phyloP scores from a whole-genome alignment of 2,797 vertebrate species.

The Crocodylus rhombifer region DNA sequence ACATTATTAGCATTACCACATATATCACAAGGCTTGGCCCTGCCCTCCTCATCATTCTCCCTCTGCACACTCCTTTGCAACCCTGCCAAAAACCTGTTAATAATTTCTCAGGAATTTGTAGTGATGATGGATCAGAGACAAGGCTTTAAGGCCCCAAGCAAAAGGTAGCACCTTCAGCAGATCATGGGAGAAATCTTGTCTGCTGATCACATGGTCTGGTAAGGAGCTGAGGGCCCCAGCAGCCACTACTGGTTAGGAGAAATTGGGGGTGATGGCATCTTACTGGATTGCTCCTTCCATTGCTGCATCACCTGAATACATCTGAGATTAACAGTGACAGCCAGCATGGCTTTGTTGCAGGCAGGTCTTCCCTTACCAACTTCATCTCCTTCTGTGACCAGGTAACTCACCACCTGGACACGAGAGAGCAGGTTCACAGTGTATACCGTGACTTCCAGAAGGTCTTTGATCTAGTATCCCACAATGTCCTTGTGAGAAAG shows the following conservation, averaged over 20 bases:
- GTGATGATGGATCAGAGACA: background rate
- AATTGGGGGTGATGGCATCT: background rate
- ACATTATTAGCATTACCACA: constrained; percentile 51
- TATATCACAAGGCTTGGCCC: background rate
- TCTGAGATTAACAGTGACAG: no score
- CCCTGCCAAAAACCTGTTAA: background rate
- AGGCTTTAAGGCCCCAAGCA: background rate
- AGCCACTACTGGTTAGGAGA: background rate
- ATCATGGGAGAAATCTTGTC: background rate
- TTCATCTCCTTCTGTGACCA: no score
- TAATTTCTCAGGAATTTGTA: background rate
- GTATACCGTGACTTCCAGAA: no score
- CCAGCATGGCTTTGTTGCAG: no score
- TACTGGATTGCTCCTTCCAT: background rate
- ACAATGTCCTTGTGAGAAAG: no score
- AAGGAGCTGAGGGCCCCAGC: background rate
- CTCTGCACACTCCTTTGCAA: background rate
- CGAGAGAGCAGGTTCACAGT: no score
- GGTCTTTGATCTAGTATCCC: no score
- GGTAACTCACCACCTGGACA: no score
- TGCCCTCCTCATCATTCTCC: background rate
- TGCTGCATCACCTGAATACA: background rate
- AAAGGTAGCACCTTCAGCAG: background rate
- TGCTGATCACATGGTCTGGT: background rate
- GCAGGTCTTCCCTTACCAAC: no score